Percentiles rank a stretch among this genome's conserved stretches.
These are phyloP conservation scores for Daubentonia madagascariensis DNA, from an alignment of 2,113 vertebrate species.

Conservation along the genomic window DNA sequence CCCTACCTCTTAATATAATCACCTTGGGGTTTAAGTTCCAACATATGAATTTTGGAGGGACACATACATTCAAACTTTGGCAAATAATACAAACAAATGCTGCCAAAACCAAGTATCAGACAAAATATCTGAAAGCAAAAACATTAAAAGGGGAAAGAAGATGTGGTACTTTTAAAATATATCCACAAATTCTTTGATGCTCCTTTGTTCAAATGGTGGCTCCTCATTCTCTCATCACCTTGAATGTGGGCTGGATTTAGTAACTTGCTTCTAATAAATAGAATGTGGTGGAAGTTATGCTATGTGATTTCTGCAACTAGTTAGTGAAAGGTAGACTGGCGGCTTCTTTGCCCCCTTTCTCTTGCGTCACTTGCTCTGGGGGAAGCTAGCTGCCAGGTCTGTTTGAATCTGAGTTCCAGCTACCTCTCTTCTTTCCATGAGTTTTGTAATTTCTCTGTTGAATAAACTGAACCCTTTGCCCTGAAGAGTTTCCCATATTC, in stretches of 20 bases:
- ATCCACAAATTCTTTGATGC: not conserved
- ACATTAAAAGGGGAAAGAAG: not conserved
- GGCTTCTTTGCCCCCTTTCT: not conserved
- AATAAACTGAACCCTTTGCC: not conserved
- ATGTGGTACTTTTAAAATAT: not conserved
- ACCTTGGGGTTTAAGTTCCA: not conserved
- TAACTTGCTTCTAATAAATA: not conserved
- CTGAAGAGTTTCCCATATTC: not conserved
- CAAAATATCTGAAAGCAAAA: not conserved
- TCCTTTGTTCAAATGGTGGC: not conserved
- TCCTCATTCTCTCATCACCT: not conserved
- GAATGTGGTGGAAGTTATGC: not conserved
- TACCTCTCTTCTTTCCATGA: not conserved
- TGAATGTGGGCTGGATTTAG: not conserved
- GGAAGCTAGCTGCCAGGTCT: not conserved
- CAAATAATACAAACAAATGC: not conserved
- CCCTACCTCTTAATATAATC: not conserved
- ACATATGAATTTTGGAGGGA: not conserved
- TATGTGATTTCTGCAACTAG: not conserved
- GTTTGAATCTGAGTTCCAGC: no score
- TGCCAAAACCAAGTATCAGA: not conserved
- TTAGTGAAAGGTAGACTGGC: not conserved
- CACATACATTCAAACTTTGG: not conserved
- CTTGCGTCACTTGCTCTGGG: not conserved
- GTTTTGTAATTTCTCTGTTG: not conserved